Evolutionary conservation across 2,797 vertebrate species (phyloP).

Genomic region (Manis crassicaudata): DNA sequence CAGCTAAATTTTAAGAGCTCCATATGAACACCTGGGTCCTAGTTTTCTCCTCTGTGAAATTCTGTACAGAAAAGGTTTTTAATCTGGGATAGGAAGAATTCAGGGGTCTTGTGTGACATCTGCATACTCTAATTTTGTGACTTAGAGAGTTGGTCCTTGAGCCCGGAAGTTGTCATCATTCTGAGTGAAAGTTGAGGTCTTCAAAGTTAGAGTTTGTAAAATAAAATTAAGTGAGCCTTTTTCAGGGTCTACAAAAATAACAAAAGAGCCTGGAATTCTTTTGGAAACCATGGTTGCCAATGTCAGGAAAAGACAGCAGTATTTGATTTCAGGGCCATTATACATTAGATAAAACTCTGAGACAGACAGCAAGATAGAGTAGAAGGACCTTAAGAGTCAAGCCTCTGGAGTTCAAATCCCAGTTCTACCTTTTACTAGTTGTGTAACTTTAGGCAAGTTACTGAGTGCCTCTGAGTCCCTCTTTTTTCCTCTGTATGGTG

Average conservation of each 20-base stretch:
- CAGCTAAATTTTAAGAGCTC: neutral
- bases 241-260: neutral
- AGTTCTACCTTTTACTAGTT: neutral
- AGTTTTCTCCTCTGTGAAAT: neutral
- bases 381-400: constrained; percentile 25
- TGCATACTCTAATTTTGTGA: constrained; percentile 1
- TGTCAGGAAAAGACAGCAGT: neutral
- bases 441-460: neutral
- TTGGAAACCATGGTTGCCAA: neutral
- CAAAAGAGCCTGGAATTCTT: neutral
- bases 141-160: neutral
- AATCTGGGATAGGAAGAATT: neutral
- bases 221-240: neutral
- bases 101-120: neutral
- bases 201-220: neutral
- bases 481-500: constrained; percentile 33
- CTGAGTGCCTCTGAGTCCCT: neutral
- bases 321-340: neutral
- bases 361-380: neutral
- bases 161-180: neutral
- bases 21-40: neutral
- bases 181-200: neutral
- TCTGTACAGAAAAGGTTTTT: neutral
- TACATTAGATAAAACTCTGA: constrained; percentile 31
- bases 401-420: neutral